These are phyloP conservation scores for Lasioglossum zephyrum DNA, from an alignment of 2,888 invertebrate genomes.

Conservation along the genomic window DNA sequence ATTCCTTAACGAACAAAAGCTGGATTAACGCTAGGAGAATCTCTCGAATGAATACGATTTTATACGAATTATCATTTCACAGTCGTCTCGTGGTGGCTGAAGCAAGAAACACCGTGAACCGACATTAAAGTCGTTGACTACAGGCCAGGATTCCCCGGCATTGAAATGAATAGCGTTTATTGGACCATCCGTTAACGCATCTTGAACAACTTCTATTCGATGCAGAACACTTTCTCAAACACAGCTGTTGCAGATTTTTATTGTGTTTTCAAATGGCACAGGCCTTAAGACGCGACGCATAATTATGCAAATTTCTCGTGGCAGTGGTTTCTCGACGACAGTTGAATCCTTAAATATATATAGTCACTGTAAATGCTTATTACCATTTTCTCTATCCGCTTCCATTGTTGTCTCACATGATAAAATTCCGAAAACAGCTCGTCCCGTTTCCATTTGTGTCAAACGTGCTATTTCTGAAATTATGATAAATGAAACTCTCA, in stretches of 20 bases:
- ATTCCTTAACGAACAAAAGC: conserved; percentile 17
- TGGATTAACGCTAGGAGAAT: conserved; percentile 10
- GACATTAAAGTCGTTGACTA: conserved; percentile 32
- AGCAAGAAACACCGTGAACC: conserved; percentile 30
- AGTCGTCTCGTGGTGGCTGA: conserved; percentile 17
- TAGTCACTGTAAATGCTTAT: conserved; percentile 40
- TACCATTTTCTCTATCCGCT: conserved; percentile 32
- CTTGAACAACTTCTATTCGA: background rate
- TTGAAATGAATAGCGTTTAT: background rate
- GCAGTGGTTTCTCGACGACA: conserved; percentile 49
- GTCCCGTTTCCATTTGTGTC: background rate
- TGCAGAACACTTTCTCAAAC: background rate
- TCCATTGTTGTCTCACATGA: conserved; percentile 30
- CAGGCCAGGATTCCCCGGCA: background rate
- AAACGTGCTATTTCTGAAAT: conserved; percentile 32
- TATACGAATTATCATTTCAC: conserved; percentile 30
- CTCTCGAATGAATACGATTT: conserved; percentile 25
- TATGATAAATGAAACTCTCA: background rate
- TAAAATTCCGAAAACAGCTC: conserved; percentile 30
- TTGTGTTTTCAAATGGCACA: background rate
- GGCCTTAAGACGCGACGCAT: conserved; percentile 34
- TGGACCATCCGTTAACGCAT: background rate
- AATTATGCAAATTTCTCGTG: conserved; percentile 60
- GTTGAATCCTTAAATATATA: conserved; percentile 54
- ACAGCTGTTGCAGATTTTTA: background rate